Evolutionary conservation across 1,140 invertebrate species (phyloP).

Genomic region (Brachionus paranguensis): DNA sequence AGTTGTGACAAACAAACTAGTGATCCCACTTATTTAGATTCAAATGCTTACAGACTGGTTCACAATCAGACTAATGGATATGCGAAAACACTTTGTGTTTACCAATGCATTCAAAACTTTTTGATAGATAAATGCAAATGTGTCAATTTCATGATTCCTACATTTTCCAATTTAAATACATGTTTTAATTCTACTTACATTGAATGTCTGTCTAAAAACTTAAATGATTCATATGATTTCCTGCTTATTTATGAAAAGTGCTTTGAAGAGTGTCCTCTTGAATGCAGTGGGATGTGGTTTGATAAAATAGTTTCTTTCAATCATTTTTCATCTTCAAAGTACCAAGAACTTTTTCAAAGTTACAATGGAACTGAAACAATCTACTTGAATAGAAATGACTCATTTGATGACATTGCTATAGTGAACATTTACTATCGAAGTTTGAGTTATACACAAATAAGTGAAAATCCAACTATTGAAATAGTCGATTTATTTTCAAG

Average conservation of each 20-base stretch:
- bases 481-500: not conserved
- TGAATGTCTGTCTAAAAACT: not conserved
- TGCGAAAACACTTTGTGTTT: not conserved
- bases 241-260: not conserved
- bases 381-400: not conserved
- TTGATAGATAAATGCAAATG: not conserved
- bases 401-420: not conserved
- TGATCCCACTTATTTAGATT: not conserved
- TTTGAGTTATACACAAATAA: not conserved
- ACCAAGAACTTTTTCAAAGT: not conserved
- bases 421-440: not conserved
- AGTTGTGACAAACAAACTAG: not conserved
- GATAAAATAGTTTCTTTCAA: not conserved
- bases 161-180: not conserved
- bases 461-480: not conserved
- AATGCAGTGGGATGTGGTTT: not conserved
- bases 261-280: not conserved
- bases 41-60: not conserved
- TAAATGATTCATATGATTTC: not conserved
- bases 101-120: not conserved
- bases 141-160: not conserved
- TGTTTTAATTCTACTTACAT: not conserved
- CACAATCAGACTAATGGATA: not conserved
- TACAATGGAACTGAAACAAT: not conserved
- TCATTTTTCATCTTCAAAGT: not conserved